Percentiles rank a stretch among this genome's conserved stretches.
These are phyloP conservation scores for Acanthococcus lagerstroemiae DNA, from an alignment of 2,888 invertebrate genomes.

Conservation along the genomic window DNA sequence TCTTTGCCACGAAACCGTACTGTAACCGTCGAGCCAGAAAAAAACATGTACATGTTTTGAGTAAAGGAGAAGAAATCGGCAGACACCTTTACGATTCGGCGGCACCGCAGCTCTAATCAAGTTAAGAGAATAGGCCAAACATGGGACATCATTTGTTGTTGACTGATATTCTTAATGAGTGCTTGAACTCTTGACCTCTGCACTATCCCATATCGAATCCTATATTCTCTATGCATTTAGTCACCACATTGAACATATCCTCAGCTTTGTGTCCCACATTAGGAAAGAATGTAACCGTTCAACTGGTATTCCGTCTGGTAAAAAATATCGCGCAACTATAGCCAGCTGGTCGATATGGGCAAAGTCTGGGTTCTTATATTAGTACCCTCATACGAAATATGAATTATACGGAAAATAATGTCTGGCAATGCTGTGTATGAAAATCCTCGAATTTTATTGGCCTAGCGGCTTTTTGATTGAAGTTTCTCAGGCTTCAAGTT, in stretches of 20 bases:
- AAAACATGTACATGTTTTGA: not conserved
- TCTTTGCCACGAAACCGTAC: no score
- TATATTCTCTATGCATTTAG: not conserved
- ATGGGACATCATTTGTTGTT: not conserved
- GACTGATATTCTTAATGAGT: not conserved
- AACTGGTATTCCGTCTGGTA: no score
- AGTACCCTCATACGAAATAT: no score
- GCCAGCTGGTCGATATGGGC: no score
- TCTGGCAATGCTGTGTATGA: no score
- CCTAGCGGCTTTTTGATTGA: no score
- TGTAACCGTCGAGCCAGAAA: not conserved
- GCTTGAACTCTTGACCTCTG: not conserved
- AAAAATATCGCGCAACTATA: no score
- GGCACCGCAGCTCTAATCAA: not conserved
- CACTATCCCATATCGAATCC: not conserved
- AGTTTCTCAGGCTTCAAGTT: no score
- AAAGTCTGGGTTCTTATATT: no score
- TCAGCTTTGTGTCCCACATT: not conserved
- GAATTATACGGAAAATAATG: no score
- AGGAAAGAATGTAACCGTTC: no score
- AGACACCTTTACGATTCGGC: not conserved
- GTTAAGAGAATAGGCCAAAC: not conserved
- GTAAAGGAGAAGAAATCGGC: not conserved
- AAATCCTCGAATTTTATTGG: no score
- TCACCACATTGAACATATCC: not conserved